phyloP scores from a whole-genome alignment of 2,797 vertebrate genomes.

The Siniperca scherzeri region DNA sequence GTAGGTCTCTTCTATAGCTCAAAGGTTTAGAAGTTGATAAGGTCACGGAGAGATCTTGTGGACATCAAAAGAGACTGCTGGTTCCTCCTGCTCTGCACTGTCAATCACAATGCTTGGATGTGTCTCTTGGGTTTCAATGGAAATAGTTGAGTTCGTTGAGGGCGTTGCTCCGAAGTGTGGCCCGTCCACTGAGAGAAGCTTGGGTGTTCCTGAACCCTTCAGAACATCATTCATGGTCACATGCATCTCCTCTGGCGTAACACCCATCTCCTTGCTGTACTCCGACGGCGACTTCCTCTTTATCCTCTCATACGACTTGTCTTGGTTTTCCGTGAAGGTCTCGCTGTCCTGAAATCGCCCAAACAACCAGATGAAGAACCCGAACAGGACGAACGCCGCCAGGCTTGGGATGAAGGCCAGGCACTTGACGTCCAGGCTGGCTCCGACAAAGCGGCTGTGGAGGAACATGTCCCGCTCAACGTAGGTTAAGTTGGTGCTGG shows the following conservation, averaged over 20 bases:
- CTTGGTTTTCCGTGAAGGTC: constrained; percentile 92
- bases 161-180: constrained; percentile 74
- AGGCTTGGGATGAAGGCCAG: constrained; percentile 96
- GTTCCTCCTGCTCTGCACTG: constrained; percentile 77
- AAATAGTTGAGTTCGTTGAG: constrained; percentile 76
- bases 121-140: constrained; percentile 87
- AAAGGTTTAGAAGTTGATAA: constrained; percentile 23
- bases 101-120: constrained; percentile 86
- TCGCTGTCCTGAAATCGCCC: constrained; percentile 96
- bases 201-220: constrained; percentile 85
- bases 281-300: constrained; percentile 95
- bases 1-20: neutral
- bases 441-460: constrained; percentile 93
- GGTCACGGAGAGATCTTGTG: constrained; percentile 82
- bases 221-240: constrained; percentile 87
- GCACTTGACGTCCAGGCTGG: constrained; percentile 94
- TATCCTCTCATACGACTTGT: constrained; percentile 95
- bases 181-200: constrained; percentile 90
- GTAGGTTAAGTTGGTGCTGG: constrained; percentile 90
- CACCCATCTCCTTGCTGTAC: constrained; percentile 91
- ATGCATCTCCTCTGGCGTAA: constrained; percentile 91
- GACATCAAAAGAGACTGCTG: constrained; percentile 83
- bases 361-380: constrained; percentile 96
- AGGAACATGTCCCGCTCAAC: constrained; percentile 93
- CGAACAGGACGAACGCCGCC: constrained; percentile 93